phyloP scores from a whole-genome alignment of 2,797 vertebrate genomes.

The Sebastes nivosus region DNA sequence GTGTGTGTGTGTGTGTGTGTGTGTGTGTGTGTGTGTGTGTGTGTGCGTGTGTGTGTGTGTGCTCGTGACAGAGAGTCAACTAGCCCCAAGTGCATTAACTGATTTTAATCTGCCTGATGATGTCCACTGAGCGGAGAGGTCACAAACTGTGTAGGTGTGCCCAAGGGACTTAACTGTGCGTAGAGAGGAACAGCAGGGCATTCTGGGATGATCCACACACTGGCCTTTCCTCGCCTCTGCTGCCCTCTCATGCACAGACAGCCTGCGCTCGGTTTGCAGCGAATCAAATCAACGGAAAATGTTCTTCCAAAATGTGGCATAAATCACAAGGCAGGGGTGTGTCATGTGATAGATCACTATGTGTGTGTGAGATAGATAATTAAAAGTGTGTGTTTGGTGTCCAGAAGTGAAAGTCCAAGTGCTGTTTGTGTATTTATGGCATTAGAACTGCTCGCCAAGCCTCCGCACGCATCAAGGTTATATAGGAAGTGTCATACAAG shows the following conservation, averaged over 20 bases:
- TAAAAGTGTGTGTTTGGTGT: background rate
- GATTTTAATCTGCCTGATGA: constrained; percentile 73
- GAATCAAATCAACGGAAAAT: background rate
- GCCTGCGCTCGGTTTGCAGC: background rate
- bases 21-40: constrained; percentile 4
- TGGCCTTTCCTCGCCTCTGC: constrained; percentile 28
- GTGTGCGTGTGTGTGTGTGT: constrained; percentile 20
- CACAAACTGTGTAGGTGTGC: constrained; percentile 40
- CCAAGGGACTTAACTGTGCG: constrained; percentile 39
- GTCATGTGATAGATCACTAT: background rate
- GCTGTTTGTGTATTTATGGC: background rate
- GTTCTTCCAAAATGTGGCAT: background rate
- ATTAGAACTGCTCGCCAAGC: background rate
- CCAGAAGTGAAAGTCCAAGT: background rate
- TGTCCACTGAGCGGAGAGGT: constrained; percentile 57
- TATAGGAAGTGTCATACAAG: background rate
- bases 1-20: constrained; percentile 21
- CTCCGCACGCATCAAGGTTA: background rate
- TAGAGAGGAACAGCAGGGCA: constrained; percentile 10
- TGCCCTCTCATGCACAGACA: constrained; percentile 4
- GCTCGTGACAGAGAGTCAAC: constrained; percentile 37
- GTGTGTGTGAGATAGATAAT: background rate
- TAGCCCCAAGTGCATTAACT: constrained; percentile 59
- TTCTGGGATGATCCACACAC: constrained; percentile 26
- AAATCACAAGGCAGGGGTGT: background rate